A percentile compares a stretch with the other conserved stretches of the same genome.
These are phyloP conservation scores for Macrophya alboannulata DNA, from an alignment of 2,888 invertebrate species.

Conservation along the genomic window DNA sequence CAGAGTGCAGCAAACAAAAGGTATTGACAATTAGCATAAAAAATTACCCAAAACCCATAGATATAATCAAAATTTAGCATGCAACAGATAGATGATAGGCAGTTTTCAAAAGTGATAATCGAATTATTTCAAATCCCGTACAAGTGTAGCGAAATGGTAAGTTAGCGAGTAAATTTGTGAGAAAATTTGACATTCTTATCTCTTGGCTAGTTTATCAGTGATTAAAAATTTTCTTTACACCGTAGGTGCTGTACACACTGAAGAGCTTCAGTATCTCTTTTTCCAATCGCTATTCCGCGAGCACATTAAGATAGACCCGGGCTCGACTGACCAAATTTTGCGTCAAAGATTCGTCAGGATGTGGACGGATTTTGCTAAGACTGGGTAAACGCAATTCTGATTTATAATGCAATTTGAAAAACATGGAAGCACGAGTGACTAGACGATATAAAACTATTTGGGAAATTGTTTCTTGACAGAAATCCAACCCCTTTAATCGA, in stretches of 20 bases:
- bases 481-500: conserved; percentile 79
- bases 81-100: too few species aligned
- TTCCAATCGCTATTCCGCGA: conserved; percentile 70
- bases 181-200: too few species aligned
- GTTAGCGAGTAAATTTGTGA: too few species aligned
- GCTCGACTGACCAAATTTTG: conserved; percentile 76
- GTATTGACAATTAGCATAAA: conserved; percentile 58
- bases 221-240: not conserved
- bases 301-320: conserved; percentile 64
- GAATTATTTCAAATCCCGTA: not conserved
- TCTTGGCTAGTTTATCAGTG: too few species aligned
- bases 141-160: too few species aligned
- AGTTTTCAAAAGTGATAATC: too few species aligned
- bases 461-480: conserved; percentile 67
- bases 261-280: conserved; percentile 84
- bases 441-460: not conserved
- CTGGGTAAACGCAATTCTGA: conserved; percentile 75
- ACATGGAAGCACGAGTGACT: not conserved
- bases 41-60: too few species aligned
- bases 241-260: conserved; percentile 83
- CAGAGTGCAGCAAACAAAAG: conserved; percentile 61
- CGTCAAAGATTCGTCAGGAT: conserved; percentile 80
- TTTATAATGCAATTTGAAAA: not conserved
- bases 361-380: conserved; percentile 85
- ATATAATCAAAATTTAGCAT: conserved; percentile 15